Percentiles rank a stretch among this genome's conserved stretches.
Evolutionary conservation across 2,113 vertebrate genomes (phyloP).

Genomic region (Oenanthe melanoleuca): DNA sequence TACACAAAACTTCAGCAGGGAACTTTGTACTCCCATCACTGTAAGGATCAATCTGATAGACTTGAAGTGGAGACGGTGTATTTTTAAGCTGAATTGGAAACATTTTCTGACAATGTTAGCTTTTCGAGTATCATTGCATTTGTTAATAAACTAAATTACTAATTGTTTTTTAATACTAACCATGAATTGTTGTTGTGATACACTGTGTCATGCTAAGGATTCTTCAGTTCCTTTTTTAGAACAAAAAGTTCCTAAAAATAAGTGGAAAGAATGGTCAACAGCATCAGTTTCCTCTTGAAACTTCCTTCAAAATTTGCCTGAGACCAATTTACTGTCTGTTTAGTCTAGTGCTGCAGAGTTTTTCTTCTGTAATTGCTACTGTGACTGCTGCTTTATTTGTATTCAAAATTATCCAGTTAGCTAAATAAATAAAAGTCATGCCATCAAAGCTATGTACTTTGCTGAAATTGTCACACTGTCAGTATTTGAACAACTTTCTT

Average conservation of each 20-base stretch:
- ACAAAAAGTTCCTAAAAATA: constrained; percentile 19
- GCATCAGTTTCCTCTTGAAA: not conserved
- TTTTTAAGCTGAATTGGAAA: not conserved
- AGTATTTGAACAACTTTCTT: not conserved
- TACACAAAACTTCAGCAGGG: not conserved
- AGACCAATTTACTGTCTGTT: not conserved
- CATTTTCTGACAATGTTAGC: not conserved
- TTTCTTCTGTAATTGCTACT: not conserved
- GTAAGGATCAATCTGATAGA: not conserved
- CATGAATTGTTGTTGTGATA: not conserved
- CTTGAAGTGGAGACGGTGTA: not conserved
- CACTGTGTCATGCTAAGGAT: not conserved
- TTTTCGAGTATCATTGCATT: not conserved
- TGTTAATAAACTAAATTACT: not conserved
- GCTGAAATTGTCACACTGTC: rapidly evolving
- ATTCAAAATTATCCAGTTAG: not conserved
- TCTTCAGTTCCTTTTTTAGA: not conserved
- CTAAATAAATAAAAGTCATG: not conserved
- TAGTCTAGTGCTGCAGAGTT: not conserved
- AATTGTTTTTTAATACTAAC: not conserved
- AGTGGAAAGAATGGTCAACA: not conserved
- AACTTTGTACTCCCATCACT: not conserved
- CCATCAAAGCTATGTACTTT: not conserved
- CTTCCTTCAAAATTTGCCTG: not conserved
- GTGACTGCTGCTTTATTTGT: not conserved